These are phyloP conservation scores for Scelioninae gen. 1 DNA, from an alignment of 2,888 invertebrate genomes.

Conservation along the genomic window DNA sequence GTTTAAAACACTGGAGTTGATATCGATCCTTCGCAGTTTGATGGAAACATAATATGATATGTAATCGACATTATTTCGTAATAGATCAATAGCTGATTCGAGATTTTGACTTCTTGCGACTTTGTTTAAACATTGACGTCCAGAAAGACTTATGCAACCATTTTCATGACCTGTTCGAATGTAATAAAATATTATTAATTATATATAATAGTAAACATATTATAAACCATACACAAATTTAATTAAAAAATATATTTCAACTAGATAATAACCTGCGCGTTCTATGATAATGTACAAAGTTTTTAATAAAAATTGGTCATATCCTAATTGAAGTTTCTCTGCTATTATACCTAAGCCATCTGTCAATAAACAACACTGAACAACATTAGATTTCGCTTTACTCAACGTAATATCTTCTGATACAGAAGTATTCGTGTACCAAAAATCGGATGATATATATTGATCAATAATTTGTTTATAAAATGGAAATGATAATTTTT, in stretches of 20 bases:
- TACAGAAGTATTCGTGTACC: constrained; percentile 78
- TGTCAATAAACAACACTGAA: constrained; percentile 88
- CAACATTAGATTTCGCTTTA: constrained; percentile 87
- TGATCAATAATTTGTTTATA: constrained; percentile 79
- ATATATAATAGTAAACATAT: not conserved
- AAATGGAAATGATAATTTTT: constrained; percentile 64
- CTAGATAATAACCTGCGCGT: constrained; percentile 86
- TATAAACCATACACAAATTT: not conserved
- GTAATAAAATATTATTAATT: constrained; percentile 56
- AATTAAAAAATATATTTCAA: constrained; percentile 6
- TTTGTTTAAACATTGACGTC: constrained; percentile 86
- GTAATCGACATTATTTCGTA: constrained; percentile 90
- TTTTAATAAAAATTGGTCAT: constrained; percentile 87
- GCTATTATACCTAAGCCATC: constrained; percentile 90
- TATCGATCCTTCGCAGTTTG: constrained; percentile 87
- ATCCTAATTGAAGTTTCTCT: constrained; percentile 85
- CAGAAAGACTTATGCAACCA: constrained; percentile 87
- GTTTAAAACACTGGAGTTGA: constrained; percentile 88
- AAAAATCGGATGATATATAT: constrained; percentile 77
- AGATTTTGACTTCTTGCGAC: constrained; percentile 87
- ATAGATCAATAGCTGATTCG: constrained; percentile 86
- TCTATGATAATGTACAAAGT: constrained; percentile 89
- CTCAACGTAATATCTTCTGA: constrained; percentile 74
- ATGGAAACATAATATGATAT: constrained; percentile 89
- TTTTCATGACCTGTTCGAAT: constrained; percentile 88